These are phyloP conservation scores for Rhagium mordax DNA, from an alignment of 2,888 invertebrate species.

Conservation along the genomic window DNA sequence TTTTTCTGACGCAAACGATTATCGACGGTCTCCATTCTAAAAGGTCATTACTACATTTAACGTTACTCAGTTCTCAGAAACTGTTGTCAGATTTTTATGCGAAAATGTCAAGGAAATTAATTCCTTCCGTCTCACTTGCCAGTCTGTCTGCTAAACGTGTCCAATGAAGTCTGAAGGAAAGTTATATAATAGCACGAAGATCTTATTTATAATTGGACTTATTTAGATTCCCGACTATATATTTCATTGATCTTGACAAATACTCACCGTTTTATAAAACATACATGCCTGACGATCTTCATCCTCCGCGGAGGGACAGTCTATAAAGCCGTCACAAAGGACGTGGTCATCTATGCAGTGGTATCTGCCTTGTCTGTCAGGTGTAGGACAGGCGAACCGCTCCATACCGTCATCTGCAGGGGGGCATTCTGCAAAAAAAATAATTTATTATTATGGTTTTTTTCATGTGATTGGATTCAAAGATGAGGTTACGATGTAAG, in stretches of 20 bases:
- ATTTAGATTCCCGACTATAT: neutral
- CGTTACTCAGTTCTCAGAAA: neutral
- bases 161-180: neutral
- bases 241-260: neutral
- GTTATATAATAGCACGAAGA: neutral
- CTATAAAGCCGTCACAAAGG: conserved; percentile 94
- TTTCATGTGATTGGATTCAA: too few relatives aligned
- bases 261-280: conserved; percentile 97
- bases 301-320: conserved; percentile 94
- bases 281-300: conserved; percentile 95
- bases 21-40: too few relatives aligned
- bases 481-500: too few relatives aligned
- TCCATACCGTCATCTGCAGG: conserved; percentile 95
- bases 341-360: conserved; percentile 97
- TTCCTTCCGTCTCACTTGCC: neutral
- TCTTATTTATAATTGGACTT: neutral
- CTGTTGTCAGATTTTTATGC: neutral
- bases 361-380: conserved; percentile 92
- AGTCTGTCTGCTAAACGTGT: neutral
- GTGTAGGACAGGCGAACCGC: conserved; percentile 93
- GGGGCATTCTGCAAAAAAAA: conserved; percentile 85
- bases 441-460: neutral
- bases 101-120: neutral
- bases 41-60: neutral
- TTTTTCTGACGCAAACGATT: neutral